Conservation (phyloP, 2,113 vertebrate genomes). For the Brienomyrus brachyistius region DNA sequence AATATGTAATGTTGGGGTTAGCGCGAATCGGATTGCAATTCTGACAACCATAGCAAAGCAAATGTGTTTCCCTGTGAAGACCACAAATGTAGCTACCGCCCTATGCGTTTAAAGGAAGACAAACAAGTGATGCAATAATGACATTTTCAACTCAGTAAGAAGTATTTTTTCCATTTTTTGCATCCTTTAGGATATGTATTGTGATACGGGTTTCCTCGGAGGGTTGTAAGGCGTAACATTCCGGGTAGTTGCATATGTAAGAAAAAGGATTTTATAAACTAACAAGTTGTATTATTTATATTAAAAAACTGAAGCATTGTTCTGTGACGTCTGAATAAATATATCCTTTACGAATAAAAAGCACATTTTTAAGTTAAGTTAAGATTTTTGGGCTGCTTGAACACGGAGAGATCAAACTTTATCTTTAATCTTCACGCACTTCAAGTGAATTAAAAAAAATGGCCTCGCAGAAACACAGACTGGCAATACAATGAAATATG, state of each 20-base stretch:
- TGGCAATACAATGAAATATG: background rate
- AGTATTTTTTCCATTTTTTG: conserved; percentile 6
- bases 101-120: background rate
- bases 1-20: conserved; percentile 13
- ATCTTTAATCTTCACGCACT: background rate
- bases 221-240: background rate
- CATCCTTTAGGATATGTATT: background rate
- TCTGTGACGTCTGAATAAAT: background rate
- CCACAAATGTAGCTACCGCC: background rate
- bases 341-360: conserved; percentile 13
- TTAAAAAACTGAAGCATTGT: background rate
- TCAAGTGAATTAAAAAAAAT: background rate
- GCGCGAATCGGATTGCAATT: background rate
- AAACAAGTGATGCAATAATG: background rate
- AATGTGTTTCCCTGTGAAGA: background rate
- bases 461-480: background rate
- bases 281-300: conserved; percentile 12
- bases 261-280: background rate
- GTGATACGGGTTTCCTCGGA: background rate
- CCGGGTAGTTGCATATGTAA: background rate
- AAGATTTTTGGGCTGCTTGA: background rate
- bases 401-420: background rate
- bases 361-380: background rate
- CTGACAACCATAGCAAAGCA: background rate
- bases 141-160: background rate